phyloP scores from a whole-genome alignment of 37 sponge, comb jelly and placozoan genomes.

The Mnemiopsis leidyi region DNA sequence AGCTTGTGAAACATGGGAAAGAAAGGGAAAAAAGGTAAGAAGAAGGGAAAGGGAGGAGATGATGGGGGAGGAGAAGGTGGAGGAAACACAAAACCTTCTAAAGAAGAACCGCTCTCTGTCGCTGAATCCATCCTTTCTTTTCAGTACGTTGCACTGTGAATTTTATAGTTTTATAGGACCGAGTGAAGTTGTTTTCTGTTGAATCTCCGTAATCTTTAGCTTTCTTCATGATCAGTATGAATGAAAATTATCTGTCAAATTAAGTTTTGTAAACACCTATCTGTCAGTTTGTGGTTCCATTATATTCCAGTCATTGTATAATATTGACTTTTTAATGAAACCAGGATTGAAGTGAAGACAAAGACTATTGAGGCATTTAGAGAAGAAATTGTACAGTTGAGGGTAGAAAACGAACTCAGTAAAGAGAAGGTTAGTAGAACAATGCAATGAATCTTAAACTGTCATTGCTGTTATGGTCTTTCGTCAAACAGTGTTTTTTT shows the following conservation, averaged over 20 bases:
- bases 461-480: too few relatives aligned
- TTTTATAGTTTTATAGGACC: background rate
- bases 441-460: too few relatives aligned
- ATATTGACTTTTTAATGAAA: background rate
- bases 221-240: background rate
- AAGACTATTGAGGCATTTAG: conserved; percentile 51
- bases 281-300: too few relatives aligned
- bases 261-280: too few relatives aligned
- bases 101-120: conserved; percentile 43
- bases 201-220: background rate
- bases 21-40: conserved; percentile 61
- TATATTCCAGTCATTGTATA: too few relatives aligned
- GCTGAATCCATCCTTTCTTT: conserved; percentile 45
- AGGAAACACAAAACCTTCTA: background rate
- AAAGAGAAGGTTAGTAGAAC: conserved; percentile 47
- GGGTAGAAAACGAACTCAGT: conserved; percentile 30
- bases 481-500: too few relatives aligned
- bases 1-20: too few relatives aligned
- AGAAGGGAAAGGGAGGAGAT: background rate
- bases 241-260: too few relatives aligned
- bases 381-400: conserved; percentile 56
- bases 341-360: conserved; percentile 49
- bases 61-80: background rate
- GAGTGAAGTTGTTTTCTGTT: background rate
- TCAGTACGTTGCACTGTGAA: conserved; percentile 2